phyloP scores from a whole-genome alignment of 2,113 vertebrate species.

The Tachysurus vachellii region DNA sequence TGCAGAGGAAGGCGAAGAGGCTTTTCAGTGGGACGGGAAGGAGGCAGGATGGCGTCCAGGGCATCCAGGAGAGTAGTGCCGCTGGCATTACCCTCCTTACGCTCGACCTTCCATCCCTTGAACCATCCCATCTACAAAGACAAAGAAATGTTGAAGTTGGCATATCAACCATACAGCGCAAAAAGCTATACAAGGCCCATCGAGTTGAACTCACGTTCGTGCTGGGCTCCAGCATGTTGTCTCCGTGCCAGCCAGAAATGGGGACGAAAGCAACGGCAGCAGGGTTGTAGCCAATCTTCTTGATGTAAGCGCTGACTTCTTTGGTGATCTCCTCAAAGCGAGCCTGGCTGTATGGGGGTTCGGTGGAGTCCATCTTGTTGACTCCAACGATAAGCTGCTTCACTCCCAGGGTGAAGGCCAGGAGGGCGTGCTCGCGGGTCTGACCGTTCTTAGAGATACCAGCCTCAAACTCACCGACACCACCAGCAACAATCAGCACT shows the following conservation, averaged over 20 bases:
- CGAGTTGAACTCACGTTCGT: constrained; percentile 55
- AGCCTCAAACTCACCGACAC: constrained; percentile 80
- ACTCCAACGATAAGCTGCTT: constrained; percentile 71
- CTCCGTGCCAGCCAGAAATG: constrained; percentile 72
- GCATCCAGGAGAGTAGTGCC: constrained; percentile 73
- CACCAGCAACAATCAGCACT: constrained; percentile 77
- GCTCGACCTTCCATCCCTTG: constrained; percentile 78
- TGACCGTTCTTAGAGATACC: constrained; percentile 83
- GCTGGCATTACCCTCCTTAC: constrained; percentile 70
- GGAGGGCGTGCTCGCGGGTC: constrained; percentile 79
- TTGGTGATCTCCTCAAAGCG: constrained; percentile 68
- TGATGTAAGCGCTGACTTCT: constrained; percentile 70
- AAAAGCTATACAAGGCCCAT: too few species aligned
- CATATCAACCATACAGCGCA: neutral
- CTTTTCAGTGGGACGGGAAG: constrained; percentile 72
- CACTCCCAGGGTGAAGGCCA: constrained; percentile 78
- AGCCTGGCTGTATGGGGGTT: constrained; percentile 66
- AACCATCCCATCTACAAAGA: constrained; percentile 73
- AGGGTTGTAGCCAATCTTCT: constrained; percentile 72
- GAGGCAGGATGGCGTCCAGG: constrained; percentile 74
- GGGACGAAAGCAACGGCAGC: constrained; percentile 65
- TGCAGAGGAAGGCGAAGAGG: constrained; percentile 76
- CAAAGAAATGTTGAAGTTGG: neutral
- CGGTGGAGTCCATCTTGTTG: constrained; percentile 71
- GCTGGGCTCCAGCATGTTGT: constrained; percentile 68